Evolutionary conservation across 2,797 vertebrate genomes (phyloP), one percentile per base, ranked within the genome.

Genomic region (Steatocranus sp.): DNA sequence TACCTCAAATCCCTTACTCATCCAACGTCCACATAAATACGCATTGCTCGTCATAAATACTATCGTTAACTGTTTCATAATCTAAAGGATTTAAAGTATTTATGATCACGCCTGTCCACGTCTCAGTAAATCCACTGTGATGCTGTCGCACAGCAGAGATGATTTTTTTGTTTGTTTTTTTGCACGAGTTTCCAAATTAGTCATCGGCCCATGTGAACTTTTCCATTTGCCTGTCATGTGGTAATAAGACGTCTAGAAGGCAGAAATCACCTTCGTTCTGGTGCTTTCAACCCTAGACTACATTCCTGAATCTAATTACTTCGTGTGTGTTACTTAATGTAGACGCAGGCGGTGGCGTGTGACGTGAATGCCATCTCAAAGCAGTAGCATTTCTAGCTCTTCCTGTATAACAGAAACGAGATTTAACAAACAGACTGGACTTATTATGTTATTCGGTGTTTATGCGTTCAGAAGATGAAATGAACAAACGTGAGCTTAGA

Each of bases 301-400:
- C 76, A 88, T 90, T 92, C 83, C 58, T 81, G 53, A 36, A 32
- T 54, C 43, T 25, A 70, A 79, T 83, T 63, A 86, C 54, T 18
- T 12, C 2, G 17, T 11, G 43, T 43, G 27, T 8, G 48, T 17
- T 61, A 61, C 56, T 11, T 27, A 12, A 9, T 17, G 11, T 27
- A 56, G 74, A 30, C 12, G 49, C 7, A 68, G 20, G 36, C 5
- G 4, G 36, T 10, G 20, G 8, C 32, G 1, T 17, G 23, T 10
- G 51, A 58, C 12, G 3, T 43, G 18, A 84, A 30, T 77, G 43
- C 5, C 20, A 27, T 46, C 23, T 46, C 41, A 27, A 83, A 46
- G 46, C 12, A 41, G 18, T 1, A 34, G 2, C 15, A 46, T 46
- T 73, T 30, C 25, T 0, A 30, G 15, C 25, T 48, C 4, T 73